Conservation (phyloP, 2,888 invertebrate genomes). For the Meghimatium bilineatum region DNA sequence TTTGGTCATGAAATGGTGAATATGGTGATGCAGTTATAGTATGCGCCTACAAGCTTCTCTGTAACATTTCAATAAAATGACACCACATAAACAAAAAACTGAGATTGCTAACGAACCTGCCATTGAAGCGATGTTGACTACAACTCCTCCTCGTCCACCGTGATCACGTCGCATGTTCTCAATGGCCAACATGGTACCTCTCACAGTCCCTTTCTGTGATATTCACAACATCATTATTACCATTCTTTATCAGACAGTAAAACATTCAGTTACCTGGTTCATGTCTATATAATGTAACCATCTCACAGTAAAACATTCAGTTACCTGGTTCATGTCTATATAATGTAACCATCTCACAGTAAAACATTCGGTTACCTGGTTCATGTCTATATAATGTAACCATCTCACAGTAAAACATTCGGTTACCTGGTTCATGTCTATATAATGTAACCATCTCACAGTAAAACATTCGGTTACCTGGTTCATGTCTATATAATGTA, state of each 20-base stretch:
- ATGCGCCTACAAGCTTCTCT: too few species aligned
- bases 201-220: conserved; percentile 82
- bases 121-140: conserved; percentile 86
- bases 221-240: neutral
- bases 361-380: too few species aligned
- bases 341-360: neutral
- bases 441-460: neutral
- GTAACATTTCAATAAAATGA: too few species aligned
- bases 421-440: too few species aligned
- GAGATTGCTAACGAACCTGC: conserved; percentile 78
- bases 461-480: too few species aligned
- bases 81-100: too few species aligned
- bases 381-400: neutral
- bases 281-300: neutral
- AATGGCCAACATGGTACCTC: conserved; percentile 81
- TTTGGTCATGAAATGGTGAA: too few species aligned
- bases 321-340: too few species aligned
- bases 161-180: conserved; percentile 86
- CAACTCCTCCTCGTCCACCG: conserved; percentile 85
- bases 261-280: too few species aligned
- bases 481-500: neutral
- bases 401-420: neutral
- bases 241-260: neutral
- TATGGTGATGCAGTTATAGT: too few species aligned
- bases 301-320: neutral